phyloP scores from a whole-genome alignment of 2,888 invertebrate species.

The Drosophila quinaria region DNA sequence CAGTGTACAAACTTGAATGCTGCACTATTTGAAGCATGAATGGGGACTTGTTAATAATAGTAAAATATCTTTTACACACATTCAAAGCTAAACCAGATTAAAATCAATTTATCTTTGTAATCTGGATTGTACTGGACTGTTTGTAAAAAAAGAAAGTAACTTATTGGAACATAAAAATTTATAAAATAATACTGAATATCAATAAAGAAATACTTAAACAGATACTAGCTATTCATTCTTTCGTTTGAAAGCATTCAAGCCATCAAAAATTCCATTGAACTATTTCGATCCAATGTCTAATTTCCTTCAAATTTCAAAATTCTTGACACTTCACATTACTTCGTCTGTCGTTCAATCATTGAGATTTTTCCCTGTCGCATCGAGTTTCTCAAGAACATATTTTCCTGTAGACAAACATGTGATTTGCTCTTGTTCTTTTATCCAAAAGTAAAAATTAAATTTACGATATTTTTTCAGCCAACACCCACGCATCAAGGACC shows the following conservation, averaged over 20 bases:
- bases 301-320: conserved; percentile 12
- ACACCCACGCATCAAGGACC: conserved; percentile 2
- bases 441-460: conserved; percentile 43
- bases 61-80: too few species aligned
- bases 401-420: not conserved
- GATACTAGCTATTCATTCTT: not conserved
- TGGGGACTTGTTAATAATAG: too few species aligned
- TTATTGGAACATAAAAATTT: too few species aligned
- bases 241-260: not conserved
- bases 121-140: too few species aligned
- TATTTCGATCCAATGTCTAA: conserved; percentile 33
- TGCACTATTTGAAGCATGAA: too few species aligned
- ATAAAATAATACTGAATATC: too few species aligned
- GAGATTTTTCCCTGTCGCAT: conserved; percentile 20
- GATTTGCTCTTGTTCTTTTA: conserved; percentile 9
- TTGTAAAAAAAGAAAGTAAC: too few species aligned
- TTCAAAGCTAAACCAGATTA: too few species aligned
- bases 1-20: too few species aligned
- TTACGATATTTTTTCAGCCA: conserved; percentile 36
- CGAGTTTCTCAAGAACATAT: conserved; percentile 5
- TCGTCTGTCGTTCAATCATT: conserved; percentile 36
- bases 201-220: too few species aligned
- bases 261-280: conserved; percentile 31
- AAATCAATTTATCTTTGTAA: too few species aligned
- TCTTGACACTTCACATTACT: conserved; percentile 16